phyloP scores from a whole-genome alignment of 2,797 vertebrate species.

The Petrocephalus sullivani region DNA sequence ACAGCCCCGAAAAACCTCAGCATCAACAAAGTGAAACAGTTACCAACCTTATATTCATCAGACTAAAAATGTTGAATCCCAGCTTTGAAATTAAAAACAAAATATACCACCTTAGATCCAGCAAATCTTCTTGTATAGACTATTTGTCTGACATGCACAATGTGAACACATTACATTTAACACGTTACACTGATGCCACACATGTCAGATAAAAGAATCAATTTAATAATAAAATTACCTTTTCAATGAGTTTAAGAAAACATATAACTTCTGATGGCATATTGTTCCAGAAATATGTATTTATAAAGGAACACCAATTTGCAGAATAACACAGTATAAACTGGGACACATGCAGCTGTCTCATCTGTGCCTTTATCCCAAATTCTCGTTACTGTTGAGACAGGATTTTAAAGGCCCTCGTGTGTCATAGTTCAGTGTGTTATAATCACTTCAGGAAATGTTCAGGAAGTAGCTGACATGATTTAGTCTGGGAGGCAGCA shows the following conservation, averaged over 20 bases:
- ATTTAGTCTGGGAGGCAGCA: not conserved
- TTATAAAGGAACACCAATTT: not conserved
- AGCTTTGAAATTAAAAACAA: not conserved
- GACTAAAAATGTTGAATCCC: not conserved
- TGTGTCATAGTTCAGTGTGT: slow-evolving; percentile 18
- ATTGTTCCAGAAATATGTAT: not conserved
- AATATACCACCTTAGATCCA: not conserved
- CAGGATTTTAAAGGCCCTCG: not conserved
- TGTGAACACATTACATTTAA: not conserved
- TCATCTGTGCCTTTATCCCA: not conserved
- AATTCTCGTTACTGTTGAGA: not conserved
- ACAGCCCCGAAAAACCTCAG: not conserved
- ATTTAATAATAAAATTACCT: not conserved
- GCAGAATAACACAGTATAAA: not conserved
- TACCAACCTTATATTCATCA: not conserved
- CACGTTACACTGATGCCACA: not conserved
- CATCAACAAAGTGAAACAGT: not conserved
- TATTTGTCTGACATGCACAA: not conserved
- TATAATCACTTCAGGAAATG: slow-evolving; percentile 24
- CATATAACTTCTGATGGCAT: not conserved
- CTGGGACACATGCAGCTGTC: not conserved
- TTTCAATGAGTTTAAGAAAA: not conserved
- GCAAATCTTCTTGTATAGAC: not conserved
- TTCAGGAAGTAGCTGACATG: not conserved
- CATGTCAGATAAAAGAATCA: not conserved